Conservation (phyloP, 1,140 invertebrate genomes). For the silkworm (Bombyx mori) region DNA sequence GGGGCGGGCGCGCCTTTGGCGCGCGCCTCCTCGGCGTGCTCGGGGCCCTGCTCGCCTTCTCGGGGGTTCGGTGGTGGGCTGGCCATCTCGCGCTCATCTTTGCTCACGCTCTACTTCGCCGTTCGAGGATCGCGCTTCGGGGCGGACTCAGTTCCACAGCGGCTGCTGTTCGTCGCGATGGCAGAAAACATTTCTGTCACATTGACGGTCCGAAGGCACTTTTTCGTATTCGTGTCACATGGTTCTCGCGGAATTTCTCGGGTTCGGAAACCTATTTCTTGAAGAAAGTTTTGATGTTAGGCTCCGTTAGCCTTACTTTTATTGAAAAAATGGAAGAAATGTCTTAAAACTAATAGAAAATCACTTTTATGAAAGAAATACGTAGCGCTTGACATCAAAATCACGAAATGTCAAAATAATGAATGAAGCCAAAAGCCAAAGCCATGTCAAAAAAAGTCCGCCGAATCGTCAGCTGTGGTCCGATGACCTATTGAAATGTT, state of each 20-base stretch:
- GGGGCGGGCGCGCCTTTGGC: constrained; percentile 55
- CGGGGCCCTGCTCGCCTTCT: constrained; percentile 59
- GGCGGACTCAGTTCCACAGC: constrained; percentile 42
- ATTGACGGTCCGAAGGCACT: constrained; percentile 68
- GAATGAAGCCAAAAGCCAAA: constrained; percentile 66
- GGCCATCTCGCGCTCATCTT: constrained; percentile 71
- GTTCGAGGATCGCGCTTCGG: constrained; percentile 55
- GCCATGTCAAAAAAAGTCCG: constrained; percentile 67
- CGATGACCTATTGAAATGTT: constrained; percentile 15
- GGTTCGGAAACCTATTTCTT: constrained; percentile 8
- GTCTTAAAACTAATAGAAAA: constrained; percentile 46
- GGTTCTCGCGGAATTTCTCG: constrained; percentile 59
- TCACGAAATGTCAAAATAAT: constrained; percentile 71
- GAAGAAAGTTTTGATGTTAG: no score
- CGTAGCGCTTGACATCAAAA: constrained; percentile 71
- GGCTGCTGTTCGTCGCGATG: constrained; percentile 57
- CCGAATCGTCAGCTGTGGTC: constrained; percentile 44
- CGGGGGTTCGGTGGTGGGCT: constrained; percentile 68
- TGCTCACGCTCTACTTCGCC: constrained; percentile 58
- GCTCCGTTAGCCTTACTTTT: no score
- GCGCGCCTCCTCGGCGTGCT: constrained; percentile 54
- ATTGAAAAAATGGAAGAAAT: constrained; percentile 35
- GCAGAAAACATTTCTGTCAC: constrained; percentile 71
- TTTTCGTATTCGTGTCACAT: constrained; percentile 71
- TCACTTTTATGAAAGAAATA: constrained; percentile 61